Evolutionary conservation across 2,797 vertebrate species (phyloP), one percentile per base, ranked within the genome.

Genomic region (Cetoscarus ocellatus): DNA sequence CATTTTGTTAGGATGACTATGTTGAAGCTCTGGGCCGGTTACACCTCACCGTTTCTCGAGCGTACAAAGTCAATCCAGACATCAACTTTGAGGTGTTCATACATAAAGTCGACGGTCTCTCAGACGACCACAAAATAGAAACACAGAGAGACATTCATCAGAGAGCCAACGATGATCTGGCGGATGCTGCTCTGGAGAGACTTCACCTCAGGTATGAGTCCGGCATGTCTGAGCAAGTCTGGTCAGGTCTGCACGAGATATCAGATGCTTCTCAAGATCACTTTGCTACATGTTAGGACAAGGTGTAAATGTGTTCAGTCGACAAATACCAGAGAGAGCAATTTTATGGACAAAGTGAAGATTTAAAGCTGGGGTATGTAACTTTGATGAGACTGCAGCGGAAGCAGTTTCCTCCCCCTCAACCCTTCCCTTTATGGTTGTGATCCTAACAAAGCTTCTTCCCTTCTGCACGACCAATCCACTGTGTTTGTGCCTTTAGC

Each of bases 71-170:
- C 67, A 99, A 99, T 86, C 96, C 97, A 6, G 96, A 97, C 83
- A 98, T 99, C 94, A 98, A 98, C 93, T 99, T 99, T 83, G 98
- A 99, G 88, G 98, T 99, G 89, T 99, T 99, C 91, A 99, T 99
- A 93, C 98, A 99, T 91, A 99, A 99, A 95, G 98, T 99, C 34
- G 98, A 99, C 84, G 97, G 98, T 36, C 93, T 99, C 73, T 98
- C 97, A 0, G 98, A 99, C 69, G 97, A 99, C 91, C 97, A 99
- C 92, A 99, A 99, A 91, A 99, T 99, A 81, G 98, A 99, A 92
- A 98, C 97, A 1, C 98, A 99, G 77, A 93, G 98, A 75, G 97
- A 99, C 91, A 96, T 99, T 90, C 97, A 99, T 86, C 97, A 99
- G 93, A 95, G 98, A 85, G 97, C 98, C 82, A 99, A 98, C 61